Base-by-base conservation (phyloP, 2,888 invertebrate species). In the Acanthosepion lycidas region DNA sequence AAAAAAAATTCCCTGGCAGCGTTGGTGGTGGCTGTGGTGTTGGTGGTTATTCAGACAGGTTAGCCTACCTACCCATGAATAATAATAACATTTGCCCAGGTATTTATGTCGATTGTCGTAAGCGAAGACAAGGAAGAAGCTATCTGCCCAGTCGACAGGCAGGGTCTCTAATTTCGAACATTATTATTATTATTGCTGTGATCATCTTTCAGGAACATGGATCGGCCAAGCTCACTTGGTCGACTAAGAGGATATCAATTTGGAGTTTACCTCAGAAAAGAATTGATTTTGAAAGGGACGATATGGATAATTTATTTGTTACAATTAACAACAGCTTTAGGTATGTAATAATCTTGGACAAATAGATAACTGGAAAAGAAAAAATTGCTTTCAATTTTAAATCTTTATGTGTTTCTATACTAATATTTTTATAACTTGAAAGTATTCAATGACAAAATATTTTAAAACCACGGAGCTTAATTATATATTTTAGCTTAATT, bases 261-360 rank as follows among this genome's bases (percentile, higher is more conserved):
- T 78, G 78, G 78, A 78, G n/a, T n/a, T 78, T 78, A 78, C 78
- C 78, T 78, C n/a, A 33, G 12, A 33, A 78, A 78, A 78, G 78
- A 78, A 33, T 78, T 78, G 78, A 33, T 78, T 33, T 33, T 78
- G 78, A 12, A 33, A 78, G n/a, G n/a, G 20, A 59, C 59, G 59
- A 59, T 59, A n/a, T 78, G 78, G 78, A 78, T 78, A n/a, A n/a
- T 78, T 78, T 78, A 78, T 78, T 78, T 33, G n/a, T n/a, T 78
- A 15, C n/a, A 78, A 33, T n/a, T n/a, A n/a, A 78, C 78, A 1
- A 78, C 33, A 33, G 12, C n/a, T 33, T 78, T 33, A 78, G 78
- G 78, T 78, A 78, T 33, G 78, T 59, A 6, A 59, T 59, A 59
- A 59, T 55, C 55, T 18, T 55, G 18, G 55, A 55, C 20, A 5